Conservation (phyloP, 2,113 vertebrate genomes). For the Eidolon helvum region DNA sequence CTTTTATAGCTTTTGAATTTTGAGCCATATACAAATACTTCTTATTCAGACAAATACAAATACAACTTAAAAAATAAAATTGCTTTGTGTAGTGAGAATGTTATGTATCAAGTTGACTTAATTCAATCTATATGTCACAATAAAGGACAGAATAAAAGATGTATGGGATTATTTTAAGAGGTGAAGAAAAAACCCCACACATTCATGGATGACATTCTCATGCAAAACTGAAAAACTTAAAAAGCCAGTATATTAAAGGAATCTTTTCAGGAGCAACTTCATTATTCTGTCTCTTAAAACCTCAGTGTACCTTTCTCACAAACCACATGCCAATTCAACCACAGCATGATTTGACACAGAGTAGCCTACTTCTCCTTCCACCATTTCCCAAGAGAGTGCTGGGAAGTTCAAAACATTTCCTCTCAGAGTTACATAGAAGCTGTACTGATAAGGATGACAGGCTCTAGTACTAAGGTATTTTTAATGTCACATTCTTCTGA, state of each 20-base stretch:
- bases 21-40: neutral
- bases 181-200: neutral
- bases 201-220: neutral
- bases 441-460: neutral
- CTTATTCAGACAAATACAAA: neutral
- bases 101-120: neutral
- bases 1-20: neutral
- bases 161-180: neutral
- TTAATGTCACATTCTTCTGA: constrained; percentile 58
- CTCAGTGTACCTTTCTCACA: constrained; percentile 61
- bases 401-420: constrained; percentile 73
- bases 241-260: neutral
- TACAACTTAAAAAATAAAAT: neutral
- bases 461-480: neutral
- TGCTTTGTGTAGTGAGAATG: neutral
- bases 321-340: constrained; percentile 74
- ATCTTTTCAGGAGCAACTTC: constrained; percentile 8
- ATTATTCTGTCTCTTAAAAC: constrained; percentile 59
- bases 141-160: neutral
- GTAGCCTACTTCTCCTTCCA: constrained; percentile 73
- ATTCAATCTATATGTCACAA: neutral
- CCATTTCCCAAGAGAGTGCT: constrained; percentile 57
- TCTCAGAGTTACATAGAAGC: constrained; percentile 64
- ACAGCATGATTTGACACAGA: constrained; percentile 68
- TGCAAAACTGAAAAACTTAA: neutral